Conservation (phyloP, 2,797 vertebrate species). For the Calcarius lapponicus region DNA sequence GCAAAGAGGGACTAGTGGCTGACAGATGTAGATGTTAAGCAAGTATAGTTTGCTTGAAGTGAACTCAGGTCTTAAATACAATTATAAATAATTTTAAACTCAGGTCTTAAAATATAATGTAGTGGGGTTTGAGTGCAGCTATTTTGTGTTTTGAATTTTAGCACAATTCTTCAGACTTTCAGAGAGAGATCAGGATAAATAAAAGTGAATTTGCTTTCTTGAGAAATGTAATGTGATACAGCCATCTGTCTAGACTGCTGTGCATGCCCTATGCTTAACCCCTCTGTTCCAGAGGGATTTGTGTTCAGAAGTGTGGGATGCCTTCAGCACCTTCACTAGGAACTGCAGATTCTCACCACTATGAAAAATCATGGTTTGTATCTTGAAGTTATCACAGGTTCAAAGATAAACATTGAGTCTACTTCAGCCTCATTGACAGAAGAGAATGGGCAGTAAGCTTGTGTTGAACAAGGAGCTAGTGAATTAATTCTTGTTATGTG, state of each 20-base stretch:
- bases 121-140: not conserved
- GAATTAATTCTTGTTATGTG: not conserved
- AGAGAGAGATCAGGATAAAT: not conserved
- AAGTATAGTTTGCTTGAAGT: not conserved
- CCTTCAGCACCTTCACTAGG: not conserved
- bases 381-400: not conserved
- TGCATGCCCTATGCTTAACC: not conserved
- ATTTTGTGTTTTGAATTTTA: not conserved
- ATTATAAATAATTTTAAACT: not conserved
- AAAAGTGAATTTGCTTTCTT: not conserved
- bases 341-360: not conserved
- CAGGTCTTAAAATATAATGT: not conserved
- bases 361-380: not conserved
- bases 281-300: not conserved
- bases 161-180: not conserved
- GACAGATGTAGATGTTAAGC: not conserved
- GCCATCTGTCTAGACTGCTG: not conserved
- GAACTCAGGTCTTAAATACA: not conserved
- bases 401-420: rapidly evolving
- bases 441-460: not conserved
- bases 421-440: not conserved
- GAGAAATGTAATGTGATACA: not conserved
- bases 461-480: not conserved
- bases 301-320: not conserved
- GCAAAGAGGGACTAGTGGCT: not conserved